Percentiles rank a stretch among this genome's conserved stretches.
phyloP scores from a whole-genome alignment of 2,888 invertebrate genomes.

The Teleogryllus oceanicus region DNA sequence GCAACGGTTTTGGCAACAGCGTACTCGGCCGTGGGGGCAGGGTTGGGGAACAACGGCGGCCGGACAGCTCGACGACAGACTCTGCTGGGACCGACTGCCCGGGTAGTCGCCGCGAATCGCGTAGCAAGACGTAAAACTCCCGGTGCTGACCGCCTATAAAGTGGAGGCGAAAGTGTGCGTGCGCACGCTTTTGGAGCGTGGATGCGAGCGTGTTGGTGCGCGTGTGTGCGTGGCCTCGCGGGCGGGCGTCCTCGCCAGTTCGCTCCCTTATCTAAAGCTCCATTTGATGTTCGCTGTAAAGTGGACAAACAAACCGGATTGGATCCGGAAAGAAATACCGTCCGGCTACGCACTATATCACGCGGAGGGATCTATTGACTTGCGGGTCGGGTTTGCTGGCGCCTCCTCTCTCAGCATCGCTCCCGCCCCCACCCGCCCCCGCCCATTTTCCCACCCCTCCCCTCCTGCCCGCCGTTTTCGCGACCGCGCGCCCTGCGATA shows the following conservation, averaged over 20 bases:
- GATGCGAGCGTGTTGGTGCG: no score
- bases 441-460: neutral
- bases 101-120: no score
- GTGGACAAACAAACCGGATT: constrained; percentile 18
- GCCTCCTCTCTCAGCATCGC: neutral
- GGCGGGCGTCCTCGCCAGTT: neutral
- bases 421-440: neutral
- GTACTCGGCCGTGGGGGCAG: no score
- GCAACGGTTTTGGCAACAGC: no score
- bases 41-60: no score
- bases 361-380: constrained; percentile 18
- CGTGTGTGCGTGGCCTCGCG: no score
- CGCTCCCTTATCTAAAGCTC: constrained; percentile 10
- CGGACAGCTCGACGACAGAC: no score
- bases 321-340: constrained; percentile 1
- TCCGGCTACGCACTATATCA: constrained; percentile 8
- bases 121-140: no score
- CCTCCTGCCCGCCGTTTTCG: neutral
- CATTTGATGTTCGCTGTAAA: constrained; percentile 2
- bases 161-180: no score
- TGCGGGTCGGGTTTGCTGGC: neutral
- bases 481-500: neutral
- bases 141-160: no score
- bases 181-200: no score
- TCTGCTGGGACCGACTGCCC: no score